These are phyloP conservation scores for Magallana gigas DNA, from an alignment of 1,140 invertebrate species.

Conservation along the genomic window DNA sequence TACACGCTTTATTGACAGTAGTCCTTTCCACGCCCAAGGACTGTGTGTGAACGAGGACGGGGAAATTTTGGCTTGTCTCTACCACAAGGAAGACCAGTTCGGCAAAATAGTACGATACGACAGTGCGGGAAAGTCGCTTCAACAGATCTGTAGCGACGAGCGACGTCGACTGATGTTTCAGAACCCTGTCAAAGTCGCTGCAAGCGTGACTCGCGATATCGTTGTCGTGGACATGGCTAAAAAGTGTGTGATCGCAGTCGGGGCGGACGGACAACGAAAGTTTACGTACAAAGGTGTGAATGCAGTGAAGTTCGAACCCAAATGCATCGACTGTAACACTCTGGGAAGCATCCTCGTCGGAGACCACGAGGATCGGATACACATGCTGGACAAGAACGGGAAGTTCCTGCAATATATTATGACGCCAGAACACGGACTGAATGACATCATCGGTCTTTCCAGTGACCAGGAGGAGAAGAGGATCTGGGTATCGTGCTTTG, in stretches of 20 bases:
- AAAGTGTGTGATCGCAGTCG: conserved; percentile 20
- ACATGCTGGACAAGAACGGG: conserved; percentile 31
- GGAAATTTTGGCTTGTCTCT: conserved; percentile 34
- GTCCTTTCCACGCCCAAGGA: conserved; percentile 38
- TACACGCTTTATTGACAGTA: not conserved
- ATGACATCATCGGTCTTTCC: conserved; percentile 13
- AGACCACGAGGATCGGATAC: conserved; percentile 37
- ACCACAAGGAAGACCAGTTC: conserved; percentile 3
- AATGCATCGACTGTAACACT: conserved; percentile 1
- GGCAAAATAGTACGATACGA: conserved; percentile 35
- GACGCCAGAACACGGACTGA: conserved; percentile 17
- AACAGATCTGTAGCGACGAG: conserved; percentile 11
- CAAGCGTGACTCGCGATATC: not conserved
- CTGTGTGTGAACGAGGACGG: conserved; percentile 37
- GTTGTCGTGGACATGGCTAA: conserved; percentile 19
- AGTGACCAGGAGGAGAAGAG: conserved; percentile 12
- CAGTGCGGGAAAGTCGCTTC: not conserved
- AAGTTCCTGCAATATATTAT: conserved; percentile 35
- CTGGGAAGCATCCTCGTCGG: conserved; percentile 13
- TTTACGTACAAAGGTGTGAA: conserved; percentile 19
- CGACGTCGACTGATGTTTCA: not conserved
- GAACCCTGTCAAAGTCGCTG: conserved; percentile 28
- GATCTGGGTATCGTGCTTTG: conserved; percentile 34
- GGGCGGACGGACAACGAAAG: not conserved
- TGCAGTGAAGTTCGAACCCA: conserved; percentile 34